These are phyloP conservation scores for Pyrocephalus nanus DNA, from an alignment of 2,797 vertebrate genomes.

Conservation along the genomic window DNA sequence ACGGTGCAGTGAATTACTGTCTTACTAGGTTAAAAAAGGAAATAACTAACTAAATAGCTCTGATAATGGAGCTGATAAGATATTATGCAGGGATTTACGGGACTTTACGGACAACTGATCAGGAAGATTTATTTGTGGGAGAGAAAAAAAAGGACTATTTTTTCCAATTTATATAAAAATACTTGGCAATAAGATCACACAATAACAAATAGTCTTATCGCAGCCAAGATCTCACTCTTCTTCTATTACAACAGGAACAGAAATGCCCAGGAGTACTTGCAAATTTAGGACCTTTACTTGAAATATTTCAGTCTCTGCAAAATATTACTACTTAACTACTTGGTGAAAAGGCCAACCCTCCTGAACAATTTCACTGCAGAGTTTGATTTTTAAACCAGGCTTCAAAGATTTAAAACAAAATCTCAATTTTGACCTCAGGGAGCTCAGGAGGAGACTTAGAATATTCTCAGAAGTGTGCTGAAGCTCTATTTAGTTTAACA, in stretches of 20 bases:
- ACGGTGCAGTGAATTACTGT: neutral
- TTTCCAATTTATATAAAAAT: conserved; percentile 19
- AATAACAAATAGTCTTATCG: neutral
- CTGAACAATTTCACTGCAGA: neutral
- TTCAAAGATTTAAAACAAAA: conserved; percentile 50
- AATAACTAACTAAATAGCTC: conserved; percentile 41
- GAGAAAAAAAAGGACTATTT: neutral
- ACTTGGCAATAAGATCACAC: conserved; percentile 5
- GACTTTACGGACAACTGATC: conserved; percentile 15
- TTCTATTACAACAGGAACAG: neutral
- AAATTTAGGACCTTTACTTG: neutral
- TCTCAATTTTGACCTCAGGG: neutral
- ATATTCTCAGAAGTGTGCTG: conserved; percentile 29
- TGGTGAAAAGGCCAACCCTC: conserved; percentile 14
- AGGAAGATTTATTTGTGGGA: neutral
- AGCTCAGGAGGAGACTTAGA: neutral
- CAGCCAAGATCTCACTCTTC: neutral
- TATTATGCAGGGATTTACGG: neutral
- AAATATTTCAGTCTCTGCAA: neutral
- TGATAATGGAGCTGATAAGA: conserved; percentile 39
- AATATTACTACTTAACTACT: neutral
- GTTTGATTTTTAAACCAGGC: conserved; percentile 29
- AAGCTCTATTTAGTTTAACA: conserved; percentile 47
- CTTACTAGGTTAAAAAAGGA: conserved; percentile 24
- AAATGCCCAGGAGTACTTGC: neutral